Conservation (phyloP, 2,888 invertebrate species). For the Diabrotica balteata region DNA sequence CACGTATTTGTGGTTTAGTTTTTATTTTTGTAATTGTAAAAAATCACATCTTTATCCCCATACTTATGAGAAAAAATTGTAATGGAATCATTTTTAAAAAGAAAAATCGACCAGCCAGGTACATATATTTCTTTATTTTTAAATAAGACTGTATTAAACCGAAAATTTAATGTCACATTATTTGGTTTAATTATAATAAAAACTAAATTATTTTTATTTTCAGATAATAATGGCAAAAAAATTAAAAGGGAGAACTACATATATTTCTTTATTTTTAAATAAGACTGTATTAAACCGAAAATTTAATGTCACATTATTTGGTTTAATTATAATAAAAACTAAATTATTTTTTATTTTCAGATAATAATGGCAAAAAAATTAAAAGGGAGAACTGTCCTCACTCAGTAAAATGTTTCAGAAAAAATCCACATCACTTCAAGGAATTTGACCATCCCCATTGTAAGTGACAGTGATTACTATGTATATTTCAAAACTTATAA, state of each 20-base stretch:
- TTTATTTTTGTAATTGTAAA: no score
- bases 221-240: constrained; percentile 1
- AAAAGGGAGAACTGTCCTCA: constrained; percentile 72
- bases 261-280: neutral
- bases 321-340: no score
- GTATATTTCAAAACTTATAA: no score
- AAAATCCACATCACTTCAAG: constrained; percentile 83
- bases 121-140: neutral
- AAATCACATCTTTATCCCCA: no score
- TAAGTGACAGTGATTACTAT: constrained; percentile 59
- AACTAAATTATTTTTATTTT: constrained; percentile 1
- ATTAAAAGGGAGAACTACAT: constrained; percentile 62
- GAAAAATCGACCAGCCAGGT: constrained; percentile 13
- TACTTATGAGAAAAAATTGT: no score
- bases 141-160: no score
- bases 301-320: neutral
- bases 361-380: neutral
- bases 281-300: neutral
- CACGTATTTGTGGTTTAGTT: no score
- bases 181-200: no score
- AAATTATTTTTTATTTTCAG: constrained; percentile 5
- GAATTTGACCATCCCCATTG: constrained; percentile 83
- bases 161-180: neutral
- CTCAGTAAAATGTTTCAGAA: constrained; percentile 79
- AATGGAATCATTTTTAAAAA: constrained; percentile 21